A percentile compares a stretch with the other conserved stretches of the same genome.
phyloP scores from a whole-genome alignment of 2,888 invertebrate species.

The Asteroscopus sphinx region DNA sequence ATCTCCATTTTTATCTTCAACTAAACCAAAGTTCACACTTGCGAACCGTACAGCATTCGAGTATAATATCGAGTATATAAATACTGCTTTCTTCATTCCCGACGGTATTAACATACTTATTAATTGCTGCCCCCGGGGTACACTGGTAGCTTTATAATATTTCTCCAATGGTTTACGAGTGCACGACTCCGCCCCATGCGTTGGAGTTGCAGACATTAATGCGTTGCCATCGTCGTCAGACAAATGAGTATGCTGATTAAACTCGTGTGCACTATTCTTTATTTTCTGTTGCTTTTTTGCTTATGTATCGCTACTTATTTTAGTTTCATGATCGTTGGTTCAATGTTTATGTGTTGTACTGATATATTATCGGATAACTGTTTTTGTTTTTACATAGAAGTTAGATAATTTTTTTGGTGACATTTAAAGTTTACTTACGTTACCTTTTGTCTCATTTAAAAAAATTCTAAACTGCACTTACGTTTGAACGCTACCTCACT shows the following conservation, averaged over 20 bases:
- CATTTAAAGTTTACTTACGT: constrained; percentile 1
- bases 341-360: constrained; percentile 35
- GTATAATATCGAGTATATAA: constrained; percentile 62
- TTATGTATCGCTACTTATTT: constrained; percentile 49
- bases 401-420: constrained; percentile 13
- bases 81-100: constrained; percentile 64
- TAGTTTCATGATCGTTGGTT: constrained; percentile 41
- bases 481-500: too few relatives aligned
- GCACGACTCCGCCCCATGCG: constrained; percentile 77
- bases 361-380: constrained; percentile 23
- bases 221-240: constrained; percentile 70
- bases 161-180: constrained; percentile 83
- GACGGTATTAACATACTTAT: constrained; percentile 84
- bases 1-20: constrained; percentile 39
- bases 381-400: constrained; percentile 13
- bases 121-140: constrained; percentile 85
- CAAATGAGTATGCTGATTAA: constrained; percentile 86
- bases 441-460: too few relatives aligned
- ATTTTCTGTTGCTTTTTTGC: constrained; percentile 62
- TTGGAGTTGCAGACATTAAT: constrained; percentile 68
- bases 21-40: constrained; percentile 68
- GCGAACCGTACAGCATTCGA: constrained; percentile 58
- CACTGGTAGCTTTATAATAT: constrained; percentile 85
- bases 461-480: too few relatives aligned
- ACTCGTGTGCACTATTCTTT: constrained; percentile 72